Evolutionary conservation across 2,888 invertebrate genomes (phyloP).

Genomic region (Limnephilus marmoratus): DNA sequence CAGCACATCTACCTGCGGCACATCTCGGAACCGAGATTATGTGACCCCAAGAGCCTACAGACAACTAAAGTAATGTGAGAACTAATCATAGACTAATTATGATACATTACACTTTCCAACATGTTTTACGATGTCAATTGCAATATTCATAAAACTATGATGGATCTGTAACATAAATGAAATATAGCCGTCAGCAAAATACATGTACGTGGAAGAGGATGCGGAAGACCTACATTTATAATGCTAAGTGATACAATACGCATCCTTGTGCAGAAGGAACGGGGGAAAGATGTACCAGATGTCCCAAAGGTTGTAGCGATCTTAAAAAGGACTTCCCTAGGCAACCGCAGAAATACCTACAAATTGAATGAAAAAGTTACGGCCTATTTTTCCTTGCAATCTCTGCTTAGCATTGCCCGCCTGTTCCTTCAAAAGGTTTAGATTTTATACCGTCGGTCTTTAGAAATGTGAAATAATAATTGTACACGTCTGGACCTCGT

Average conservation of each 20-base stretch:
- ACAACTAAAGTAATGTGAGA: too few species aligned
- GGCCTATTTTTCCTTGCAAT: not conserved
- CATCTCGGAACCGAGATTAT: too few species aligned
- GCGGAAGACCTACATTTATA: too few species aligned
- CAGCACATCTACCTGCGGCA: too few species aligned
- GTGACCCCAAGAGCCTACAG: too few species aligned
- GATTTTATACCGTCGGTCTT: not conserved
- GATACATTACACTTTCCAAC: too few species aligned
- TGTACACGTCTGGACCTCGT: conserved; percentile 2
- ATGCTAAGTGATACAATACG: not conserved
- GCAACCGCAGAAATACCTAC: not conserved
- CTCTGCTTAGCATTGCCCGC: not conserved
- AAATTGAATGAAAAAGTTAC: not conserved
- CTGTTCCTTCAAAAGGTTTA: not conserved
- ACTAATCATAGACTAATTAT: too few species aligned
- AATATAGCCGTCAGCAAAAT: not conserved
- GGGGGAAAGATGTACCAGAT: too few species aligned
- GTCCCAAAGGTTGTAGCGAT: too few species aligned
- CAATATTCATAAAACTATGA: too few species aligned
- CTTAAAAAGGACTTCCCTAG: too few species aligned
- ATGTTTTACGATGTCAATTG: too few species aligned
- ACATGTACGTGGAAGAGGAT: not conserved
- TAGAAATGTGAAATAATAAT: not conserved
- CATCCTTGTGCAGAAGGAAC: not conserved
- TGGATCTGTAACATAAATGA: not conserved